Evolutionary conservation across 2,888 invertebrate species (phyloP), one percentile per base, ranked within the genome.

Genomic region (Trilocha varians): DNA sequence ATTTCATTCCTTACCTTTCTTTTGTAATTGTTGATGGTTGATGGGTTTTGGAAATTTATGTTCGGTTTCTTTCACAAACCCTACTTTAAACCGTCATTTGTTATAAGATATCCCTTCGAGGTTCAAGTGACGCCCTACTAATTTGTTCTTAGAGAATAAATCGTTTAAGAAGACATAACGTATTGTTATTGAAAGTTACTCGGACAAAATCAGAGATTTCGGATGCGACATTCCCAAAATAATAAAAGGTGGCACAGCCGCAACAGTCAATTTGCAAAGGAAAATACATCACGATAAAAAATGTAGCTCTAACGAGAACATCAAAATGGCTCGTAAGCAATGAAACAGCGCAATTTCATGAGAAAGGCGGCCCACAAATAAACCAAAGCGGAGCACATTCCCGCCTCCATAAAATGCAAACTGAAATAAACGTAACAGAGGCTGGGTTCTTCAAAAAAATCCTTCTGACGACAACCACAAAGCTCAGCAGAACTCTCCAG

Each of bases 11-110:
- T 78, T 78, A 78, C 77, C 77, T 79, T 82, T 80, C 78, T 82
- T 83, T 82, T 80, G 76, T 80, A 80, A 83, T 79, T 82, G 80
- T 82, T 85, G 83, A 83, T 80, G 78, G 82, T 73, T 76, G 79
- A 79, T 83, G 78, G 77, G 74, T 79, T 79, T 78, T 76, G 72
- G 73, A 72, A 78, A 80, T 77, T 76, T 78, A 75, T 74, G 73
- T 71, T 69, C 74, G 61, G 65, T 69, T 69, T 70, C 66, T 70
- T 69, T 65, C 60, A 59, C 59, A 57, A 65, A 66, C 59, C 57
- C 59, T 65, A 62, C 68, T 71, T 65, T 59, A 62, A 55, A 47
- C 52, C 54, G 59, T 62, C 67, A 67, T 72, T 74, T 70, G 65
- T 71, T 72, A 69, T 64, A 65, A 59, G 65, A 66, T 67, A 66